Conservation (phyloP, 2,888 invertebrate genomes). For the Volucella bombylans region DNA sequence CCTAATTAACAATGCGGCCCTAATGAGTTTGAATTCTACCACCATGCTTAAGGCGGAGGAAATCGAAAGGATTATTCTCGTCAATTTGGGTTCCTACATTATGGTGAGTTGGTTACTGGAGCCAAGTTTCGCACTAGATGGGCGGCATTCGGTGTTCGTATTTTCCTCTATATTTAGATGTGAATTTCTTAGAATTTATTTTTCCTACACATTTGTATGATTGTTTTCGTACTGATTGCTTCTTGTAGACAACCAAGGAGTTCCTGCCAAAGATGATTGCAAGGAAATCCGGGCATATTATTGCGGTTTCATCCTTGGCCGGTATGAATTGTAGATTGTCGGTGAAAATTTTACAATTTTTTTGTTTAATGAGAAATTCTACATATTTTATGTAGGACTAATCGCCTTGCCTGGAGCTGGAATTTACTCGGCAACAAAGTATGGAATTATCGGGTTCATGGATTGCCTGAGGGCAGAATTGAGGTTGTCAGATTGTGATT, state of each 20-base stretch:
- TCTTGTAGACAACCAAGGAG: constrained; percentile 81
- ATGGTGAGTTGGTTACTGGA: constrained; percentile 77
- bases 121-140: not conserved
- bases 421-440: constrained; percentile 83
- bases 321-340: constrained; percentile 75
- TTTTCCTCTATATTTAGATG: not conserved
- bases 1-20: constrained; percentile 83
- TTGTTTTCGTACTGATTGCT: constrained; percentile 5
- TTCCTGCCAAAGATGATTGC: constrained; percentile 83
- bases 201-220: not conserved
- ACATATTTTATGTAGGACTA: constrained; percentile 76
- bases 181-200: not conserved
- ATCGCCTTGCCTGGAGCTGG: constrained; percentile 80
- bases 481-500: constrained; percentile 80
- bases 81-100: constrained; percentile 82
- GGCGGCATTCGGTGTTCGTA: not conserved
- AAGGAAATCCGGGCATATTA: constrained; percentile 82
- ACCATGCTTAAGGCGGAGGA: constrained; percentile 81
- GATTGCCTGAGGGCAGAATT: constrained; percentile 81
- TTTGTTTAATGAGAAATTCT: constrained; percentile 9
- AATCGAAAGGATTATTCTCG: constrained; percentile 82
- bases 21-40: constrained; percentile 81
- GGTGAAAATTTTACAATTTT: constrained; percentile 3
- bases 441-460: constrained; percentile 83
- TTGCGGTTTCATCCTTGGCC: constrained; percentile 82